Base-by-base conservation (phyloP, 2,113 vertebrate genomes). In the Anhinga anhinga region DNA sequence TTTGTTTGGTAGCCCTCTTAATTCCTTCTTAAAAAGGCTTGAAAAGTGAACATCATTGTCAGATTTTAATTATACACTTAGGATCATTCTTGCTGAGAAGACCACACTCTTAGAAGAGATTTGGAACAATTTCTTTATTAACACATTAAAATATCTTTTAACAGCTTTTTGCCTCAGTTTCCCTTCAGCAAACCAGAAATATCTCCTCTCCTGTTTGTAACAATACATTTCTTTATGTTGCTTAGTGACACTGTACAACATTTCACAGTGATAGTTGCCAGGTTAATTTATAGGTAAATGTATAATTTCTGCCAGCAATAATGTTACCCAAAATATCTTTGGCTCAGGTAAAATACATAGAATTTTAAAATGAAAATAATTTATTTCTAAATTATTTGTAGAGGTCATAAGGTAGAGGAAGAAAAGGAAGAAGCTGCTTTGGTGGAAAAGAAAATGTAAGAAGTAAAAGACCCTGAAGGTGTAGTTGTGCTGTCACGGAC, bases 11-110 rank as follows among this genome's bases (percentile, higher is more conserved):
- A 80, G 40, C n/a, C 9, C 29, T 62, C 15, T 9, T 42, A 45
- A 73, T 72, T 44, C 21, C 53, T 85, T 45, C 44, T 45, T 45
- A 16, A 45, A 45, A 47, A 18, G 11, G 14, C 38, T 42, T 86
- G 26, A 72, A 90, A 90, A 38, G 17, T 70, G 11, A 78, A 26
- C 18, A 55, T 42, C 25, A 49, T 3, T 74, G 58, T 21, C 14
- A 1, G 6, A 5, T 74, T 91, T 38, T 67, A 20, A 17, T 82
- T 72, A 16, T 40, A 63, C 0, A 0, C 1, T 67, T 76, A 8
- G 4, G 7, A 50, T 58, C n/a, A 32, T 66, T 90, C 67, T 63
- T 88, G 21, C 45, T 38, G 14, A 47, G n/a, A 73, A 53, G 13
- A 49, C 15, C 30, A 61, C 22, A 52, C 14, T 53, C 21, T 44